phyloP scores from a whole-genome alignment of 2,888 invertebrate species.

The Achlya flavicornis region DNA sequence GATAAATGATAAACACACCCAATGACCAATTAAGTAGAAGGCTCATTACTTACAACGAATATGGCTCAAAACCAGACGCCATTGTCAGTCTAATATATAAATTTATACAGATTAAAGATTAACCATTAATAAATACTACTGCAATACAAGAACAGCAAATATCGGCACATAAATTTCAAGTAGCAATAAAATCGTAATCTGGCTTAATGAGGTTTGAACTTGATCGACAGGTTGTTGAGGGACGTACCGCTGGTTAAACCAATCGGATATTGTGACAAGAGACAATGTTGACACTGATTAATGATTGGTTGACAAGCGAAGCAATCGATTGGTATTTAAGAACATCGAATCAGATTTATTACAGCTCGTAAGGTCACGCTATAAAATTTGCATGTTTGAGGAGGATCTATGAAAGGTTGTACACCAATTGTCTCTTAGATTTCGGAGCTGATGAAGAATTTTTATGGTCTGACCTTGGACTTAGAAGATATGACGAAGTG shows the following conservation, averaged over 20 bases:
- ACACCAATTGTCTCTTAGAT: no score
- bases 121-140: not conserved
- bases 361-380: not conserved
- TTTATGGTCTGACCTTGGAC: no score
- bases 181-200: not conserved
- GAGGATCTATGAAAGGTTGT: not conserved
- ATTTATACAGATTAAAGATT: conserved; percentile 6
- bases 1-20: not conserved
- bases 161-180: not conserved
- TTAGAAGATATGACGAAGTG: no score
- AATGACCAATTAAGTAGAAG: not conserved
- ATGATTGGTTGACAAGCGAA: not conserved
- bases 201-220: not conserved
- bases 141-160: not conserved
- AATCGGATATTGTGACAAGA: not conserved
- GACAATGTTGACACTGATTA: not conserved
- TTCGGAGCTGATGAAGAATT: no score
- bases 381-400: not conserved
- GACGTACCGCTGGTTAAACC: not conserved
- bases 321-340: not conserved
- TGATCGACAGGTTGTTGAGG: not conserved
- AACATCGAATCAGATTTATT: not conserved
- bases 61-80: conserved; percentile 1
- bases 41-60: not conserved
- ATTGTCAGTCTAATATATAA: conserved; percentile 1